Base-by-base conservation (phyloP, 1,140 invertebrate genomes). In the Ylistrum balloti region DNA sequence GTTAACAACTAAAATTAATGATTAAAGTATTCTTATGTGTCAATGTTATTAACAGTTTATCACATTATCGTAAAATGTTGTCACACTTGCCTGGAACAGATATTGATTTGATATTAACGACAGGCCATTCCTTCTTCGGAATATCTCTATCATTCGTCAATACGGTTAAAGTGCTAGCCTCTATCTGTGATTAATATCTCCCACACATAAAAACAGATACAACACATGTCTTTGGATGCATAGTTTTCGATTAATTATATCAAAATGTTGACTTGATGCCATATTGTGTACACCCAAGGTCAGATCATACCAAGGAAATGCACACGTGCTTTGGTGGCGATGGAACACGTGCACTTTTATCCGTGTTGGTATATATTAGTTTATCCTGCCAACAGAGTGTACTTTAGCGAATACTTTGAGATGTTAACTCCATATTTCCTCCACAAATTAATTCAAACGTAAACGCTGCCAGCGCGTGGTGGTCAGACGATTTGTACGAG, bases 161-260 rank as follows among this genome's bases (percentile, higher is more conserved):
- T 13, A 13, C 17, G 7, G 41, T 45, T 13, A 17, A 13, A 17
- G 9, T 45, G 41, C 20, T 45, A 45, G 41, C 17, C 20, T 0
- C 20, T 9, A 9, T 45, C 20, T 15, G 41, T 17, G 17, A 45
- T 17, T 9, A 9, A 45, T 1, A n/a, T 28, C n/a, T 74, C 56
- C 22, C n/a, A 28, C 56, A 74, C 9, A 22, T n/a, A n/a, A 74
- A 74, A 74, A 11, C 56, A 74, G 56, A 74, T 74, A 74, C 56
- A 74, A 74, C 56, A 74, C 56, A 74, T 74, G 56, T 5, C 56
- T n/a, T 17, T 74, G 56, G 28, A 74, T 28, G 56, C 56, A 74
- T 74, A 74, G n/a, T 74, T 74, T 28, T 74, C 56, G n/a, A 74
- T 74, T 74, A 74, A 74, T 74, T 74, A 74, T 74, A 74, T 74